Percentiles rank a stretch among this genome's conserved stretches.
These are phyloP conservation scores for Neomonachus schauinslandi DNA, from an alignment of 2,113 vertebrate species.

Conservation along the genomic window DNA sequence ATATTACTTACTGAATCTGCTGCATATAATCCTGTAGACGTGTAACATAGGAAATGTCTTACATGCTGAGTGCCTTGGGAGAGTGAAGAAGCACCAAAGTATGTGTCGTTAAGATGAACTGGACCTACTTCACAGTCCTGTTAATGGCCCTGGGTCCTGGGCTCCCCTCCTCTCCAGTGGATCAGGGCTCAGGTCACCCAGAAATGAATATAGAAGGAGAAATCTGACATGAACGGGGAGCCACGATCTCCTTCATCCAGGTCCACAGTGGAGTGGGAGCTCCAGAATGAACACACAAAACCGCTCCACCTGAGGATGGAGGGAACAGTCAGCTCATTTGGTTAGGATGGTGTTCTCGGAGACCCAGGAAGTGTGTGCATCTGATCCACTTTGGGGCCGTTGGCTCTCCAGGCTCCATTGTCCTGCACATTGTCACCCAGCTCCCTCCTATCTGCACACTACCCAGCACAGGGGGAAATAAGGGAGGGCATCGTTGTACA, in stretches of 20 bases:
- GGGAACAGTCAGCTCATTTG: neutral
- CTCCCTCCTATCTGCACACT: neutral
- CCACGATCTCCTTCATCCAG: neutral
- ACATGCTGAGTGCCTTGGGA: neutral
- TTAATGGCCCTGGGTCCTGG: neutral
- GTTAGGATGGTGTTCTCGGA: neutral
- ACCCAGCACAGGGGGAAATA: neutral
- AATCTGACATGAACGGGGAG: neutral
- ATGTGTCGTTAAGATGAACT: neutral
- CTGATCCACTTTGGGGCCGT: neutral
- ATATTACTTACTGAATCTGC: neutral
- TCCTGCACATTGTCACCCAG: neutral
- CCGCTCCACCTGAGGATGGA: accelerated
- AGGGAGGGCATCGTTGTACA: neutral
- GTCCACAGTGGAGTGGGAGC: neutral
- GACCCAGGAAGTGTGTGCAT: neutral
- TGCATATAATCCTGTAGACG: neutral
- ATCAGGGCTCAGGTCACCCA: neutral
- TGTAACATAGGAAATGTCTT: neutral
- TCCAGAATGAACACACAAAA: neutral
- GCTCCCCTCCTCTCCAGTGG: neutral
- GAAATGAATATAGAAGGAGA: neutral
- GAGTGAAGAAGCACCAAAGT: neutral
- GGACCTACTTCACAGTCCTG: neutral
- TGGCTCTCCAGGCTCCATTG: neutral